phyloP scores from a whole-genome alignment of 2,113 vertebrate genomes.

The Hydropotes inermis region DNA sequence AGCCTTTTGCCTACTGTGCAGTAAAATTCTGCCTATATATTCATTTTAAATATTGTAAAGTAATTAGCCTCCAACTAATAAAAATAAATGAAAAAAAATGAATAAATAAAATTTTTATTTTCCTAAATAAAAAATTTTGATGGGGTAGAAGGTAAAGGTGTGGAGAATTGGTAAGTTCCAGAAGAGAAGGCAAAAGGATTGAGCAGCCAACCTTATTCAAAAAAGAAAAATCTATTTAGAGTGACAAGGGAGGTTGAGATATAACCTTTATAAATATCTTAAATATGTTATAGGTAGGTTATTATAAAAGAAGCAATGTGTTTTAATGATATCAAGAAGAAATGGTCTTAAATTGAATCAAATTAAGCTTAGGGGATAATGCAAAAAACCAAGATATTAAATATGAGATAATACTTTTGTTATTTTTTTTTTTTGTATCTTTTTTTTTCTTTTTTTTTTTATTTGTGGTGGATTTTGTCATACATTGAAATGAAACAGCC shows the following conservation, averaged over 20 bases:
- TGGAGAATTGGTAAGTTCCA: background rate
- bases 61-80: too few relatives aligned
- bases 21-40: background rate
- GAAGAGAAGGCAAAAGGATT: background rate
- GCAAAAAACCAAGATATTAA: background rate
- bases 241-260: background rate
- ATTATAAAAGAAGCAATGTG: background rate
- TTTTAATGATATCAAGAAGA: background rate
- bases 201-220: background rate
- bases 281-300: background rate
- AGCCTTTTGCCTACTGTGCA: background rate
- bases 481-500: too few relatives aligned
- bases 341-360: background rate
- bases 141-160: background rate
- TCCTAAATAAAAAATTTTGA: background rate
- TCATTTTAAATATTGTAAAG: background rate
- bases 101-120: background rate
- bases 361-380: constrained; percentile 12
- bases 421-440: constrained; percentile 28
- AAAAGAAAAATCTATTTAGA: background rate
- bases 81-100: too few relatives aligned
- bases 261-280: background rate
- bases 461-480: too few relatives aligned
- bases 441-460: too few relatives aligned
- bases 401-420: background rate